Conservation (phyloP, 2,797 vertebrate species). For the Vireo griseus region DNA sequence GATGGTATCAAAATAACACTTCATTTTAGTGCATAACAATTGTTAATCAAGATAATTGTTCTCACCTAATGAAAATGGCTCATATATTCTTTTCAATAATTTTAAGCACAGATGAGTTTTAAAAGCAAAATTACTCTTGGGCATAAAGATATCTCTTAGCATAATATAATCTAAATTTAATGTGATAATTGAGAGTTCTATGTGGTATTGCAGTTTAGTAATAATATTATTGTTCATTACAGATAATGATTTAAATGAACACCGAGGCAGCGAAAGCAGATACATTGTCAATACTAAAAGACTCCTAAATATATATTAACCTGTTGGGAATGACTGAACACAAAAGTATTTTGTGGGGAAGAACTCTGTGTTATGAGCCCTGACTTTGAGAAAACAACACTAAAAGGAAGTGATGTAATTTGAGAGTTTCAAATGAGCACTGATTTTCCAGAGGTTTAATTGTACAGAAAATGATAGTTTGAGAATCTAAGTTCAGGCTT, state of each 20-base stretch:
- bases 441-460: neutral
- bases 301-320: neutral
- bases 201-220: slow-evolving; percentile 14
- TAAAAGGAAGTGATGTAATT: neutral
- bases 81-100: neutral
- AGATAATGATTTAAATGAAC: slow-evolving; percentile 44
- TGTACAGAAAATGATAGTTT: neutral
- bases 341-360: neutral
- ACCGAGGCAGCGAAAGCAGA: neutral
- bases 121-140: slow-evolving; percentile 11
- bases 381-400: neutral
- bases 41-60: neutral
- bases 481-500: neutral
- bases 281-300: neutral
- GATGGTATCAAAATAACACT: neutral
- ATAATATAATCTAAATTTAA: slow-evolving; percentile 35
- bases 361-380: neutral
- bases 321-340: neutral
- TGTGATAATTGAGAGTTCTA: slow-evolving; percentile 47
- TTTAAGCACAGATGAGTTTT: slow-evolving; percentile 9
- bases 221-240: slow-evolving; percentile 32
- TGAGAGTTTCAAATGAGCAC: neutral
- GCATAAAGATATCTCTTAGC: slow-evolving; percentile 4
- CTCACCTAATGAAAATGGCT: slow-evolving; percentile 3
- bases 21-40: neutral